Percentiles rank a stretch among this genome's conserved stretches.
These are phyloP conservation scores for Parauchenoglanis ngamensis DNA, from an alignment of 2,797 vertebrate genomes.

Conservation along the genomic window DNA sequence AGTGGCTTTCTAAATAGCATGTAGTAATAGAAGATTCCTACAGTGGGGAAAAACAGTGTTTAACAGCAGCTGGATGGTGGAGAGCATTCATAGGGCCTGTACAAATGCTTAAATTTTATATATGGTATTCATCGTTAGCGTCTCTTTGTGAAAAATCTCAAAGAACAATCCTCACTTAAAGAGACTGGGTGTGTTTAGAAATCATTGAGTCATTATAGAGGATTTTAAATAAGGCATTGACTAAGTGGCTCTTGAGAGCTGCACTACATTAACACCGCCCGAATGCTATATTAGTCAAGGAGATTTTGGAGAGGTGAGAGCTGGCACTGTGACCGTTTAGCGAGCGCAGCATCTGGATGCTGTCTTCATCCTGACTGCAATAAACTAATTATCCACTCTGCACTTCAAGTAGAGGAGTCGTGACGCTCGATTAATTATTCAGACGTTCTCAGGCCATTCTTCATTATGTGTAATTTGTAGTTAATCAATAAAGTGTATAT, in stretches of 20 bases:
- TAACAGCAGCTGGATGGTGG: background rate
- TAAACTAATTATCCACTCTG: slow-evolving; percentile 41
- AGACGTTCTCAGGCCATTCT: background rate
- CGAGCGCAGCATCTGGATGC: slow-evolving; percentile 23
- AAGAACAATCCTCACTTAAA: slow-evolving; percentile 5
- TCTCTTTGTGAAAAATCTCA: background rate
- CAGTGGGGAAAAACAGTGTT: background rate
- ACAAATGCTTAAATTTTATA: background rate
- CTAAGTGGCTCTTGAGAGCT: slow-evolving; percentile 45
- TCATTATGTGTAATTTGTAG: background rate
- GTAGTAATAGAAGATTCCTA: background rate
- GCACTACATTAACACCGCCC: slow-evolving; percentile 36
- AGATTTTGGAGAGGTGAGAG: slow-evolving; percentile 30
- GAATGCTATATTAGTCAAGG: slow-evolving; percentile 33
- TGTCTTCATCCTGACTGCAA: slow-evolving; percentile 26
- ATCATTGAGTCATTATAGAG: background rate
- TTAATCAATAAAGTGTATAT: slow-evolving; percentile 7
- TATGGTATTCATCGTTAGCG: background rate
- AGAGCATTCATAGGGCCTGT: background rate
- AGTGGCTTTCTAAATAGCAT: background rate
- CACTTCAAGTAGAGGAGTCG: background rate
- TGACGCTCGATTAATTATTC: slow-evolving; percentile 6
- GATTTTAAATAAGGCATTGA: slow-evolving; percentile 27
- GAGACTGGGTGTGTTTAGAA: slow-evolving; percentile 11
- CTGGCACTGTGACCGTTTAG: slow-evolving; percentile 26